phyloP scores from a whole-genome alignment of 2,888 invertebrate species.

The Tolmerus cingulatus region DNA sequence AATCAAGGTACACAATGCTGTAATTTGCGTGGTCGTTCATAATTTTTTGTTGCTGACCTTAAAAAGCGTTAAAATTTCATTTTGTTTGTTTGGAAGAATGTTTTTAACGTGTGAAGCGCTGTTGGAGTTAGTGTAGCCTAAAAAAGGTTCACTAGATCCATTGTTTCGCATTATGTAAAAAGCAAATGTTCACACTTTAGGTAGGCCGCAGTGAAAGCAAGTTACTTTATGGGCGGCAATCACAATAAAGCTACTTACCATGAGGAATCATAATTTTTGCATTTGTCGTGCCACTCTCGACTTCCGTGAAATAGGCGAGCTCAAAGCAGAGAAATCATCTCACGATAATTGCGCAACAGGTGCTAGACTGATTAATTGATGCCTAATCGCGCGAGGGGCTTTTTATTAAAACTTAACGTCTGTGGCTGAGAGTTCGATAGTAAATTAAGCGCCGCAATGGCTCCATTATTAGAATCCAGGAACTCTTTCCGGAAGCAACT shows the following conservation, averaged over 20 bases:
- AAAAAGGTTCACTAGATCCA: not conserved
- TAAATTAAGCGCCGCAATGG: not conserved
- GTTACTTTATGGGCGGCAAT: not conserved
- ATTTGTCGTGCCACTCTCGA: not conserved
- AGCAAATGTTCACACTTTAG: not conserved
- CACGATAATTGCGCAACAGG: not conserved
- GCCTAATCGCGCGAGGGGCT: not conserved
- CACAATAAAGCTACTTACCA: not conserved
- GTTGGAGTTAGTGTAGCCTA: not conserved
- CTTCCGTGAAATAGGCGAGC: not conserved
- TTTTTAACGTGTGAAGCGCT: not conserved
- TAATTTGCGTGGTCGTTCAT: not conserved
- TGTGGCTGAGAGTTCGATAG: not conserved
- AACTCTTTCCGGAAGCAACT: not conserved
- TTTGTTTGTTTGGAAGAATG: not conserved
- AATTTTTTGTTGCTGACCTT: not conserved
- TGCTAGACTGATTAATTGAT: not conserved
- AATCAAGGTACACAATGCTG: not conserved
- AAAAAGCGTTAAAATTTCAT: not conserved
- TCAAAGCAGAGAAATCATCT: not conserved
- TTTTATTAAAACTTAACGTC: not conserved
- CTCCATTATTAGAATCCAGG: not conserved
- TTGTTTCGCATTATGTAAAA: slow-evolving; percentile 8
- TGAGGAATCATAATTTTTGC: not conserved
- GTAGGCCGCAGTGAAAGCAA: not conserved